phyloP scores from a whole-genome alignment of 2,888 invertebrate species.

The Pyrgus malvae region DNA sequence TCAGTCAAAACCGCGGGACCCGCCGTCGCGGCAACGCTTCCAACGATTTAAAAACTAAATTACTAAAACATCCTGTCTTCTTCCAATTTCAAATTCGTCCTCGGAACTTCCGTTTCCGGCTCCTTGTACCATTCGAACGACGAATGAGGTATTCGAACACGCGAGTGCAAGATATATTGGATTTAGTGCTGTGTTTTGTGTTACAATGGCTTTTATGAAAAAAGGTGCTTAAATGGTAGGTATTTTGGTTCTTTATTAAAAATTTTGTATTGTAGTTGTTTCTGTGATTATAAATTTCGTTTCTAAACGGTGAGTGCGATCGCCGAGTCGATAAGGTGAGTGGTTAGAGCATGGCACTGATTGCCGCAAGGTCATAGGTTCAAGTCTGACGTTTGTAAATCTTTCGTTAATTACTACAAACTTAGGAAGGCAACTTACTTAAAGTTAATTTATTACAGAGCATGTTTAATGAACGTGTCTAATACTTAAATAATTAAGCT shows the following conservation, averaged over 20 bases:
- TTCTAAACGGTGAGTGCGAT: too few relatives aligned
- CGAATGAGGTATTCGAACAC: too few relatives aligned
- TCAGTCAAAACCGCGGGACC: constrained; percentile 69
- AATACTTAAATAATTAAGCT: too few relatives aligned
- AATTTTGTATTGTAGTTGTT: too few relatives aligned
- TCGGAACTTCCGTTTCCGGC: too few relatives aligned
- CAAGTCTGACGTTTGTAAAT: neutral
- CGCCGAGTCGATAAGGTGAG: neutral
- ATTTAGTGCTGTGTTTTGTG: constrained; percentile 17
- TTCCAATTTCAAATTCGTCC: neutral
- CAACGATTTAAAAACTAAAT: neutral
- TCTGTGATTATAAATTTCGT: too few relatives aligned
- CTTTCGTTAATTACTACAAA: neutral
- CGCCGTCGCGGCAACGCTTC: constrained; percentile 54
- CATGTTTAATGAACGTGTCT: too few relatives aligned
- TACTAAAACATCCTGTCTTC: neutral
- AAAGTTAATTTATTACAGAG: too few relatives aligned
- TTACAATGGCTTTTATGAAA: neutral
- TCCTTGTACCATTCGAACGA: too few relatives aligned
- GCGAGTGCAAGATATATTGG: neutral
- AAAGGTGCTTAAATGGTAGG: constrained; percentile 23
- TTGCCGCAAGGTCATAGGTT: constrained; percentile 15
- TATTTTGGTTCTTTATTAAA: neutral
- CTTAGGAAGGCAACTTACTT: too few relatives aligned
- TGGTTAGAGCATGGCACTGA: constrained; percentile 7